Base-by-base conservation (phyloP, 2,797 vertebrate genomes). In the Parambassis ranga region DNA sequence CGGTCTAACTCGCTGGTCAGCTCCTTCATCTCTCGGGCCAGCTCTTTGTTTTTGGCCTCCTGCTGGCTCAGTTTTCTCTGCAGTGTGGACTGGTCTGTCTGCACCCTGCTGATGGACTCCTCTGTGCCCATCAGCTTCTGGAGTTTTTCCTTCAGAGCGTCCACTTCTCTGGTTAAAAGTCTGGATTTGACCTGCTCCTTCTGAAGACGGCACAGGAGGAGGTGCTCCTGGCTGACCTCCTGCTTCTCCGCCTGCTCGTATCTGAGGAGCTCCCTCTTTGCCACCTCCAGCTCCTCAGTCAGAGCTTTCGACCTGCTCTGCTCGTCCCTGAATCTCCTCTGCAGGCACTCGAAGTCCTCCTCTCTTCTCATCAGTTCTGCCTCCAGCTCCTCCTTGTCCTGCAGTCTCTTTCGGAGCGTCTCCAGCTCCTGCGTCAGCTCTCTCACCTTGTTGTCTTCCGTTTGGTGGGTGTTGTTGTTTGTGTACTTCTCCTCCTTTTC, bases 181-280 rank as follows among this genome's bases (percentile, higher is more conserved):
- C 94, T 94, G 0, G 95, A 96, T 75, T 95, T 98, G 1, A 94
- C 94, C 87, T 95, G 95, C 73, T 99, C 96, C 65, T 98, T 96
- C 84, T 93, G 95, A 38, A 99, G 93, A 46, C 92, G 94, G 69
- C 93, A 94, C 47, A 96, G 94, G 49, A 98, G 93, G 43, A 89
- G 85, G 47, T 98, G 94, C 59, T 98, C 95, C 55, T 99, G 94
- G 71, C 88, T 96, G 42, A 92, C 91, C 39, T 96, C 94, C 55
- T 94, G 90, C 80, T 98, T 98, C 85, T 98, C 96, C 15, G 89
- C 94, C 77, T 95, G 87, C 78, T 95, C 95, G 39, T 96, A 96
- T 79, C 91, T 92, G 3, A 92, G 93, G 49, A 99, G 77, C 87
- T 98, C 97, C 69, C 87, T 91, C 84, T 93, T 96, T 33, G 94